A percentile compares a stretch with the other conserved stretches of the same genome.
phyloP scores from a whole-genome alignment of 1,140 invertebrate species.

The Drosophila arawakana region DNA sequence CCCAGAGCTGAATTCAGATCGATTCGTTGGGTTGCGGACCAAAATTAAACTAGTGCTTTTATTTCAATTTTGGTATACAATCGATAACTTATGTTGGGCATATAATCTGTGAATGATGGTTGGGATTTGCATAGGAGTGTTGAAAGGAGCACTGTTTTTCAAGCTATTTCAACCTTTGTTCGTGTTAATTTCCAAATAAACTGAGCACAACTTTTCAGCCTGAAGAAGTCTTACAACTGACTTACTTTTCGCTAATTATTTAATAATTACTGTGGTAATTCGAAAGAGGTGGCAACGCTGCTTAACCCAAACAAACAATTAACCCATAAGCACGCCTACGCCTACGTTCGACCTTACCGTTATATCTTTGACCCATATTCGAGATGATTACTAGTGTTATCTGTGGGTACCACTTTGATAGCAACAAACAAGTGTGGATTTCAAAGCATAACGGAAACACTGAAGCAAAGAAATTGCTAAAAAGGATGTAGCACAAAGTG shows the following conservation, averaged over 20 bases:
- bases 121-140: neutral
- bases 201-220: neutral
- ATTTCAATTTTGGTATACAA: slow-evolving; percentile 28
- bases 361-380: neutral
- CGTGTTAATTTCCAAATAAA: neutral
- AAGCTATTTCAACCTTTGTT: too few species aligned
- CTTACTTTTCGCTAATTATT: neutral
- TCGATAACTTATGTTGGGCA: neutral
- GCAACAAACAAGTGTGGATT: neutral
- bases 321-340: too few species aligned
- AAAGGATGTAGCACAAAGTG: neutral
- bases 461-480: neutral
- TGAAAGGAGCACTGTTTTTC: too few species aligned
- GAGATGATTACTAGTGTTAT: neutral
- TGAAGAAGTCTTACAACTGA: neutral
- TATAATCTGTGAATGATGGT: neutral
- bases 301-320: neutral
- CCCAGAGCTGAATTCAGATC: slow-evolving; percentile 45
- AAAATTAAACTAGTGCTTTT: slow-evolving; percentile 30
- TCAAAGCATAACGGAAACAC: slow-evolving; percentile 32
- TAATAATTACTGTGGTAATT: neutral
- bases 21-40: slow-evolving; percentile 18
- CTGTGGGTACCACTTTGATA: neutral
- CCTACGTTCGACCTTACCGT: neutral
- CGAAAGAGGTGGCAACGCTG: slow-evolving; percentile 5